Evolutionary conservation across 1,140 invertebrate species (phyloP), one percentile per base, ranked within the genome.

Genomic region (Drosophila takahashii): DNA sequence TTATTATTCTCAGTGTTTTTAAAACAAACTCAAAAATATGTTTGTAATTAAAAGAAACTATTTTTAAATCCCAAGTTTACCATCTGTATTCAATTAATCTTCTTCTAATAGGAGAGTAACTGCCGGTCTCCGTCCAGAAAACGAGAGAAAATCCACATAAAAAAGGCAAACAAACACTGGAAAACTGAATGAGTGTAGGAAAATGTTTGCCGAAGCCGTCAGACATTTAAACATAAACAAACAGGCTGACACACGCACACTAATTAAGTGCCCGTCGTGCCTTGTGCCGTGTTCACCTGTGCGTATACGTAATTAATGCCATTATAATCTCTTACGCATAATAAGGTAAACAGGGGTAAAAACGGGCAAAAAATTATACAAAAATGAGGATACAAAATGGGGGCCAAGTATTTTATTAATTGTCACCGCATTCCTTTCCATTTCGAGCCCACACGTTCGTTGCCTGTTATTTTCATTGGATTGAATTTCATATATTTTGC

Each of bases 251-350:
- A 47, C 56, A 45, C 37, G 18, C 56, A 67, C 27, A 44, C 77
- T 81, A 83, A 86, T 79, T 86, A 87, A 79, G 75, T 81, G 84
- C 53, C 75, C 77, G 52, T 61, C 48, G 56, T 52, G 50, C 42
- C 41, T 57, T 58, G 22, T 62, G 27, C 47, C 51, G 32, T 48
- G 79, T 79, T 59, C 79, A 83, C 81, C 81, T 83, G 81, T 77
- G 76, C 84, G 84, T 87, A 89, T 89, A 84, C 84, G 83, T 84
- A 87, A 87, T 87, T 87, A 87, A 87, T 87, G 79, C 60, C 84
- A 84, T 84, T 87, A 89, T 87, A 87, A 87, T 87, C 83, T 79
- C 76, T 90, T 87, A 79, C 79, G 85, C 83, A 89, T 84, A 89
- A 89, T 84, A 77, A 87, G 69, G 78, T 65, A 85, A 85, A 79